Evolutionary conservation across 1,140 invertebrate species (phyloP).

Genomic region (Cydia pomonella): DNA sequence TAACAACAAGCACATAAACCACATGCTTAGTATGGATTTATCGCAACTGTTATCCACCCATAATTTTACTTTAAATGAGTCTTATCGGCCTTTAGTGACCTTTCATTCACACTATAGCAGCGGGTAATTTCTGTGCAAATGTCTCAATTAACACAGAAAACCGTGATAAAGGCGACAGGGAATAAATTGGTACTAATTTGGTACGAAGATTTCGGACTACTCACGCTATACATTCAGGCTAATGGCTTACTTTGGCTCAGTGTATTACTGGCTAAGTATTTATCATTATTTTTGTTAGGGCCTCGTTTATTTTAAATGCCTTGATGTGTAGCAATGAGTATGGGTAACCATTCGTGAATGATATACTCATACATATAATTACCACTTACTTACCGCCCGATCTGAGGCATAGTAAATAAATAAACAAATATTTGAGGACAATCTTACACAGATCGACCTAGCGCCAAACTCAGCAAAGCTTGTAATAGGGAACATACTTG

Average conservation of each 20-base stretch:
- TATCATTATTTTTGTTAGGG: slow-evolving; percentile 3
- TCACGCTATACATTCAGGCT: slow-evolving; percentile 50
- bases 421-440: too few species aligned
- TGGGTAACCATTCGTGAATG: background rate
- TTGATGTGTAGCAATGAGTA: background rate
- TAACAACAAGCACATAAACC: slow-evolving; percentile 36
- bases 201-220: slow-evolving; percentile 64
- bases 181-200: slow-evolving; percentile 70
- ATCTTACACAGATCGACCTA: too few species aligned
- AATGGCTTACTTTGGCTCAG: slow-evolving; percentile 26
- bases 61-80: slow-evolving; percentile 38
- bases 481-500: too few species aligned
- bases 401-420: too few species aligned
- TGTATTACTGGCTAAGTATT: slow-evolving; percentile 24
- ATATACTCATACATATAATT: background rate
- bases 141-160: slow-evolving; percentile 75
- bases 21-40: slow-evolving; percentile 34
- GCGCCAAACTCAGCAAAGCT: too few species aligned
- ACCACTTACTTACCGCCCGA: background rate
- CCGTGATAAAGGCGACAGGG: slow-evolving; percentile 66
- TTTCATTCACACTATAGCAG: slow-evolving; percentile 51
- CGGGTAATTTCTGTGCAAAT: slow-evolving; percentile 70
- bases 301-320: background rate
- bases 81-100: slow-evolving; percentile 47
- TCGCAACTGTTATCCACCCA: slow-evolving; percentile 19